These are phyloP conservation scores for Leptodirus hochenwartii DNA, from an alignment of 2,888 invertebrate genomes.

Conservation along the genomic window DNA sequence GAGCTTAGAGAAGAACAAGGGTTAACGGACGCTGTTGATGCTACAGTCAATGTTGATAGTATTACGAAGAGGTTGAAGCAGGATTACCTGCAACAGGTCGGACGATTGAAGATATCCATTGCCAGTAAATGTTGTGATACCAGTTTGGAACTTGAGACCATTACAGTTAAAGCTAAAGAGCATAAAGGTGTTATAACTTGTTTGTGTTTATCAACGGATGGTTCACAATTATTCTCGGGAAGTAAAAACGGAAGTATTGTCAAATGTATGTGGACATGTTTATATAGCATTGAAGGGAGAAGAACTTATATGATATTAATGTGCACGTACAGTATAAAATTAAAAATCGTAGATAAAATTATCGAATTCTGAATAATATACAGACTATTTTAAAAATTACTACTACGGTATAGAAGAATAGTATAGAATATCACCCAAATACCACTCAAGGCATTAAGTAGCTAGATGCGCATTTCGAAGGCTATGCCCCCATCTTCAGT, in stretches of 20 bases:
- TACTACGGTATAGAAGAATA: no score
- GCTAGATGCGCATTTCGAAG: no score
- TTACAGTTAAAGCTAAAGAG: slow-evolving; percentile 51
- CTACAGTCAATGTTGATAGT: slow-evolving; percentile 42
- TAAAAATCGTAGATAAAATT: no score
- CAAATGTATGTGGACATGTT: slow-evolving; percentile 69
- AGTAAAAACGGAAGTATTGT: slow-evolving; percentile 78
- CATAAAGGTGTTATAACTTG: slow-evolving; percentile 68
- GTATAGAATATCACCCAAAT: no score
- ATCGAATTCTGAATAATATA: no score
- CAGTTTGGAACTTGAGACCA: slow-evolving; percentile 19
- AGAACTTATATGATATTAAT: no score
- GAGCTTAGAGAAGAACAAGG: no score
- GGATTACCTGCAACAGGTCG: slow-evolving; percentile 74
- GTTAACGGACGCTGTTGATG: slow-evolving; percentile 46
- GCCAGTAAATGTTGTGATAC: slow-evolving; percentile 41
- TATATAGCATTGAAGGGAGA: no score
- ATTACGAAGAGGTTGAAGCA: slow-evolving; percentile 62
- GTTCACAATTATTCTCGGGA: slow-evolving; percentile 55
- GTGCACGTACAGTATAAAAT: no score
- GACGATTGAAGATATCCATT: slow-evolving; percentile 55
- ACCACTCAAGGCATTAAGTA: no score
- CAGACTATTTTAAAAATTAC: no score
- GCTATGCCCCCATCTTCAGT: no score
- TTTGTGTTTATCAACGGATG: slow-evolving; percentile 57